phyloP scores from a whole-genome alignment of 2,113 vertebrate species.

The Glareola pratincola region DNA sequence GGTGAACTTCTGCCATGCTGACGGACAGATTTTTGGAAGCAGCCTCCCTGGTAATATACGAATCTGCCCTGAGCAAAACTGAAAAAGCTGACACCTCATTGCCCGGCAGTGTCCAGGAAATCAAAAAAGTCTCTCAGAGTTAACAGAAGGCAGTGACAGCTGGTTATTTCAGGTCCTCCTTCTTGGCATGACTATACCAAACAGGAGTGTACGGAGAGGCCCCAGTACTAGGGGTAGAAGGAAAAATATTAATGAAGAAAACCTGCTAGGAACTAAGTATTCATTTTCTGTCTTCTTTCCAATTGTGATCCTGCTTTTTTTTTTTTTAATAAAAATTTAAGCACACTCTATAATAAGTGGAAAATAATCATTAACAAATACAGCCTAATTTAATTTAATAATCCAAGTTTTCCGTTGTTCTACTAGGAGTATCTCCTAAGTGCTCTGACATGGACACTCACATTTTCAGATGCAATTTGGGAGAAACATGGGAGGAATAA shows the following conservation, averaged over 20 bases:
- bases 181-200: background rate
- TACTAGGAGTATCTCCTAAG: background rate
- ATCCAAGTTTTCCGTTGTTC: background rate
- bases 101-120: background rate
- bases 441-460: background rate
- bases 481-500: background rate
- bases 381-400: background rate
- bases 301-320: background rate
- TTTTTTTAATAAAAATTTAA: background rate
- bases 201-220: background rate
- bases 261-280: background rate
- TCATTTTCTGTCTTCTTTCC: background rate
- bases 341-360: background rate
- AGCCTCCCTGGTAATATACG: background rate
- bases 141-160: slow-evolving; percentile 48
- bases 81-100: background rate
- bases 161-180: slow-evolving; percentile 22
- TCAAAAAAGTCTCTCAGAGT: slow-evolving; percentile 17
- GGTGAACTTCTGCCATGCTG: background rate
- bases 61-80: slow-evolving; percentile 1
- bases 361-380: slow-evolving; percentile 17
- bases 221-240: background rate
- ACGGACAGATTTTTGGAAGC: background rate
- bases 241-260: background rate
- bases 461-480: background rate